Evolutionary conservation across 1,140 invertebrate genomes (phyloP), one percentile per base, ranked within the genome.

Genomic region (Pomacea maculata): DNA sequence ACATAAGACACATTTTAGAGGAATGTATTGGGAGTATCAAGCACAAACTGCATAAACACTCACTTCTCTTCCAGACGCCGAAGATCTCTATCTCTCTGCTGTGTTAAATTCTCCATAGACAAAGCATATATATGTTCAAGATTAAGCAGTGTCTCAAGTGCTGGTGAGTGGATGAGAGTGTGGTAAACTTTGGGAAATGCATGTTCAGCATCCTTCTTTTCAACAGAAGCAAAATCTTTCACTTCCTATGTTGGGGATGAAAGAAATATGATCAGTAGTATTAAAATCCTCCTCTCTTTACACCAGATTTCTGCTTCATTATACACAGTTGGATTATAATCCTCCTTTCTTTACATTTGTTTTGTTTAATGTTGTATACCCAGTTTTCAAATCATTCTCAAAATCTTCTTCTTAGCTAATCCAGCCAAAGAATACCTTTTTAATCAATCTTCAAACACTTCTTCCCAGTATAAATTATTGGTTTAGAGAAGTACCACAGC

Each of bases 131-230:
- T 94, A 87, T 95, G 94, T 90, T 96, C 95, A 67, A 95, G 93
- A 89, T 95, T 94, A 52, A 96, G 91, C 82, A 97, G 94, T 0
- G 94, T 94, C 86, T 95, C 94, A 29, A 96, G 88, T 10, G 95
- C 95, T 8, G 95, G 95, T 0, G 96, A 96, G 89, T 96, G 95
- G 10, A 96, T 95, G 65, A 97, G 89, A 86, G 94, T 94, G 88
- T 96, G 95, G 91, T 96, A 96, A 64, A 95, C 95, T 15, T 94
- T 94, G 29, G 95, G 94, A 25, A 96, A 91, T 21, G 87, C 91
- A 88, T 95, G 94, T 87, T 95, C 94, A 89, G 95, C 94, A 0
- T 94, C 94, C 1, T 94, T 93, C 67, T 94, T 94, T 79, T 94
- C 94, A 73, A 94, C 94, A 74, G 89, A 89, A 29, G 90, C 89